Conservation (phyloP, 2,113 vertebrate species). For the Pyrgilauda ruficollis region DNA sequence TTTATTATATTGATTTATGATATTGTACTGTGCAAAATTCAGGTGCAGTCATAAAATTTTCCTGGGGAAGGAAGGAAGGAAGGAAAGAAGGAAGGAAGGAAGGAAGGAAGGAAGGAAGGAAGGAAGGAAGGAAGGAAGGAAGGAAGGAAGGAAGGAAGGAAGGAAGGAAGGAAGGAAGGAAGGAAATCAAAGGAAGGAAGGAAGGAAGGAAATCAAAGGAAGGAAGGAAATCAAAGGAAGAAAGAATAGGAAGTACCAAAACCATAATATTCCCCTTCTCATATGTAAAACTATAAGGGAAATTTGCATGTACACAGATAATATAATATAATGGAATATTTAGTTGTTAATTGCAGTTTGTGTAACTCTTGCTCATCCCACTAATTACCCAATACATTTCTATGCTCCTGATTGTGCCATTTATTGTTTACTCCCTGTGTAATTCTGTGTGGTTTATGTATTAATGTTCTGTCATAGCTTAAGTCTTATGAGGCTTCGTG, state of each 20-base stretch:
- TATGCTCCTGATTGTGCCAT: background rate
- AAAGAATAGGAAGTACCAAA: background rate
- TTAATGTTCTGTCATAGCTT: background rate
- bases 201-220: background rate
- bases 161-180: too few relatives aligned
- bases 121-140: background rate
- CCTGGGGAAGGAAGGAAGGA: background rate
- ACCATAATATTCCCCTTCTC: background rate
- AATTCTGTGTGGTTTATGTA: background rate
- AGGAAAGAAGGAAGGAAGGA: too few relatives aligned
- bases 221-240: background rate
- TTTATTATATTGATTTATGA: constrained; percentile 39
- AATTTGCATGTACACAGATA: background rate
- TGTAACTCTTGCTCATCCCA: background rate
- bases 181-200: too few relatives aligned
- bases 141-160: background rate
- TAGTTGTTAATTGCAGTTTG: background rate
- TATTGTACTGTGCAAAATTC: background rate
- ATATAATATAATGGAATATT: background rate
- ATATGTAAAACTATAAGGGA: background rate
- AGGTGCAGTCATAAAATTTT: background rate
- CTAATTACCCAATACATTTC: background rate
- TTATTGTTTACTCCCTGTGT: background rate
- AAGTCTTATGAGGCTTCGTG: accelerated
- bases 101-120: background rate